These are phyloP conservation scores for Polypedilum pembai DNA, from an alignment of 1,140 invertebrate genomes.

Conservation along the genomic window DNA sequence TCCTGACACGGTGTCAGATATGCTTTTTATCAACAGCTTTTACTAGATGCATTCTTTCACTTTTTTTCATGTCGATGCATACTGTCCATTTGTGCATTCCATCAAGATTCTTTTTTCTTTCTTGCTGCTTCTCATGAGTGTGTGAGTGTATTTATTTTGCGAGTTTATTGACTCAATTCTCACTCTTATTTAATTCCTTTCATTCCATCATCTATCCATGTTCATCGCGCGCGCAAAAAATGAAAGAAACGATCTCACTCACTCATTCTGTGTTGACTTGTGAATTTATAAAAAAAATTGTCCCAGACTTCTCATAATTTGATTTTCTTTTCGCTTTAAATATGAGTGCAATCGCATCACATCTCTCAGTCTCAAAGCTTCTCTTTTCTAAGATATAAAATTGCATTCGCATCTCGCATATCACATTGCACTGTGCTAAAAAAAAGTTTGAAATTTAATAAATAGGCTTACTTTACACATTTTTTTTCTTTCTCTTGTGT, in stretches of 20 bases:
- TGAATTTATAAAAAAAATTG: slow-evolving; percentile 6
- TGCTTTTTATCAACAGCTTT: neutral
- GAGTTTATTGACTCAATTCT: slow-evolving; percentile 25
- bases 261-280: neutral
- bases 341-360: neutral
- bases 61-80: neutral
- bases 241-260: neutral
- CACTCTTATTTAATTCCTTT: slow-evolving; percentile 13
- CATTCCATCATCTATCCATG: slow-evolving; percentile 5
- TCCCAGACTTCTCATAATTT: neutral
- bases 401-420: neutral
- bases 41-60: too few species aligned
- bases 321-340: neutral
- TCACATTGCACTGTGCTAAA: neutral
- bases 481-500: too few species aligned
- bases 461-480: too few species aligned
- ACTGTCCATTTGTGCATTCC: slow-evolving; percentile 16
- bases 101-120: slow-evolving; percentile 1
- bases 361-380: neutral
- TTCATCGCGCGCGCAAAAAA: slow-evolving; percentile 9
- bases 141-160: neutral
- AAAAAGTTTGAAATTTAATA: too few species aligned
- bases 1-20: slow-evolving; percentile 13
- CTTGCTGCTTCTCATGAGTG: neutral
- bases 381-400: slow-evolving; percentile 5